Evolutionary conservation across 2,113 vertebrate species (phyloP).

Genomic region (Alouatta palliata): DNA sequence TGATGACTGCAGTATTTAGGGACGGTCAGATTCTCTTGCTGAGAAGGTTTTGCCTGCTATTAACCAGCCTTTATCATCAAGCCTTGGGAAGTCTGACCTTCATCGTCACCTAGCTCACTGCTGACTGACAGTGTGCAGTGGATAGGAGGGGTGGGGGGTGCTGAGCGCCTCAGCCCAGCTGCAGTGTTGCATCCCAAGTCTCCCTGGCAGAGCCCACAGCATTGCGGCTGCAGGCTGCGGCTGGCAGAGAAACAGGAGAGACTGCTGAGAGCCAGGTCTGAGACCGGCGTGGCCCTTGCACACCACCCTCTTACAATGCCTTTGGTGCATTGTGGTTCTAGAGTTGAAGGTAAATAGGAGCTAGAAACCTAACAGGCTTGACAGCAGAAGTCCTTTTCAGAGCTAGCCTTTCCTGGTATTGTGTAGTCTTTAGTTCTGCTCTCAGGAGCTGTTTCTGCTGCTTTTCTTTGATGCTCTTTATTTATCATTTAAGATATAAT

Average conservation of each 20-base stretch:
- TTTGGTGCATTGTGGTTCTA: neutral
- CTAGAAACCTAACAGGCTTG: rapidly evolving
- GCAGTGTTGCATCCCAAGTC: neutral
- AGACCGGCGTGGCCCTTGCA: neutral
- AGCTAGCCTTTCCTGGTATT: rapidly evolving
- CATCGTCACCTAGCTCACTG: neutral
- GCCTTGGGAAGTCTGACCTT: neutral
- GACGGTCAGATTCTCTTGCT: neutral
- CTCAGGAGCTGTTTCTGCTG: neutral
- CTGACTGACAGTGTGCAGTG: neutral
- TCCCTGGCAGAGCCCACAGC: neutral
- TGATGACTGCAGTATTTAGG: neutral
- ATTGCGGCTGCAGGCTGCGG: neutral
- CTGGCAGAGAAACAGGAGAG: neutral
- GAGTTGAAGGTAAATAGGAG: neutral
- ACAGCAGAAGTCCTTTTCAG: neutral
- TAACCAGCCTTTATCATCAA: neutral
- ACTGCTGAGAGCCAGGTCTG: neutral
- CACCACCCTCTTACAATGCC: neutral
- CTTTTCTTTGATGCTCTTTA: neutral
- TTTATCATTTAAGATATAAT: neutral
- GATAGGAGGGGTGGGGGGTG: neutral
- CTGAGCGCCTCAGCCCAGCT: neutral
- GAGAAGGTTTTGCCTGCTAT: neutral
- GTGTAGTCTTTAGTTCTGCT: rapidly evolving